Conservation (phyloP, 2,888 invertebrate species). For the Nebria brevicollis region DNA sequence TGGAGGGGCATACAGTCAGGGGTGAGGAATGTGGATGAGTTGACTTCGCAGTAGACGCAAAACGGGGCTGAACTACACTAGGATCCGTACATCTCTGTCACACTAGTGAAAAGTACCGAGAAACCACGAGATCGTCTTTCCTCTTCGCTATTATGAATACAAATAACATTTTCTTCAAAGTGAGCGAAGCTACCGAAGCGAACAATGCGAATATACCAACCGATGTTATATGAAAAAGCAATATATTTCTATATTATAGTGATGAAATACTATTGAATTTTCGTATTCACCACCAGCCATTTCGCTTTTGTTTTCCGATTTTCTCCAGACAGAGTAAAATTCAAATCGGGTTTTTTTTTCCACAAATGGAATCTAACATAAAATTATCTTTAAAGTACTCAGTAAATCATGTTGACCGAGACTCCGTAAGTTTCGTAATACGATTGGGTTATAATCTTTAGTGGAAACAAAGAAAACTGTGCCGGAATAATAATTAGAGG, state of each 20-base stretch:
- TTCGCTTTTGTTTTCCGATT: conserved; percentile 21
- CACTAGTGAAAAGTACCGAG: background rate
- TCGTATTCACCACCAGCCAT: conserved; percentile 25
- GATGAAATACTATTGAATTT: conserved; percentile 42
- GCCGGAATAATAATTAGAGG: conserved; percentile 40
- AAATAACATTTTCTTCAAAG: conserved; percentile 48
- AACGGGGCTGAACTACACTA: background rate
- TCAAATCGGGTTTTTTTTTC: conserved; percentile 5
- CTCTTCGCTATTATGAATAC: conserved; percentile 42
- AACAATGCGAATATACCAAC: conserved; percentile 42
- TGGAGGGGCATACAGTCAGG: conserved; percentile 17
- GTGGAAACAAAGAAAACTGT: conserved; percentile 38
- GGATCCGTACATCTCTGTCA: background rate
- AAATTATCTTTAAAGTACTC: background rate
- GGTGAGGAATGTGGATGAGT: background rate
- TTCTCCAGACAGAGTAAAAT: background rate
- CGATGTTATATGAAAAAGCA: conserved; percentile 44
- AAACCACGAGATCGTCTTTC: background rate
- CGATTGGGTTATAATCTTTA: conserved; percentile 40
- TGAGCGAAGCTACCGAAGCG: conserved; percentile 42
- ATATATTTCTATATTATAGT: conserved; percentile 41
- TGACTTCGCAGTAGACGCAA: background rate
- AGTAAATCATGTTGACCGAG: background rate
- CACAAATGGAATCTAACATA: background rate
- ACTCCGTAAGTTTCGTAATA: conserved; percentile 21